phyloP scores from a whole-genome alignment of 2,888 invertebrate genomes.

The Ichneumoninae sp. region DNA sequence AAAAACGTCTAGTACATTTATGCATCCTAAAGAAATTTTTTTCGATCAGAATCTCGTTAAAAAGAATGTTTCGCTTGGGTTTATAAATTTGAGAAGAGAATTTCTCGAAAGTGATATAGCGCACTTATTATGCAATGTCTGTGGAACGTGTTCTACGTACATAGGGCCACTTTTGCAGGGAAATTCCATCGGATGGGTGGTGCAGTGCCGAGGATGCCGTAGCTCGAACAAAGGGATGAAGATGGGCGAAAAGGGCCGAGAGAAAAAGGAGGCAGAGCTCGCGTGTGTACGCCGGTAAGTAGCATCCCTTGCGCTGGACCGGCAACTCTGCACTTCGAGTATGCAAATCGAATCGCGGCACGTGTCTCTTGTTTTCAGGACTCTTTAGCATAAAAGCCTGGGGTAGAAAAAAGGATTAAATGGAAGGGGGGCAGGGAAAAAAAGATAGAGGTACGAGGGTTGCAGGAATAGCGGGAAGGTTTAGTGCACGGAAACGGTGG shows the following conservation, averaged over 20 bases:
- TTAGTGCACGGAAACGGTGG: not conserved
- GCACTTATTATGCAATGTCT: not conserved
- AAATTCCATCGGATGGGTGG: not conserved
- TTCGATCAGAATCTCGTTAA: not conserved
- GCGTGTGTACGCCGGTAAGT: not conserved
- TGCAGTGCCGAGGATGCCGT: not conserved
- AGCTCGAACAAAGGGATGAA: not conserved
- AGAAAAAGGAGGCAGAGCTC: not conserved
- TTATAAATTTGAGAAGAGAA: not conserved
- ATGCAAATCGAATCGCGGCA: slow-evolving; percentile 49
- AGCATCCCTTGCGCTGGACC: slow-evolving; percentile 21
- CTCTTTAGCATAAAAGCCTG: not conserved
- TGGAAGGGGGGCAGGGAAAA: not conserved
- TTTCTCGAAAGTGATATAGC: not conserved
- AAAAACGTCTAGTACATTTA: not conserved
- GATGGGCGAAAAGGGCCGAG: slow-evolving; percentile 4
- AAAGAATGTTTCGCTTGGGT: not conserved
- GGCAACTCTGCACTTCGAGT: slow-evolving; percentile 30
- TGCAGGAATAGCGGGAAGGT: not conserved
- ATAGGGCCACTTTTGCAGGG: slow-evolving; percentile 14
- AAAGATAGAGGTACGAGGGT: not conserved
- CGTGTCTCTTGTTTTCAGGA: slow-evolving; percentile 39
- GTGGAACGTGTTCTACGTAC: slow-evolving; percentile 34
- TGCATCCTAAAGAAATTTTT: not conserved
- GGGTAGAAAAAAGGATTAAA: slow-evolving; percentile 7